Base-by-base conservation (phyloP, 2,888 invertebrate genomes). In the Sabellastarte sp. region DNA sequence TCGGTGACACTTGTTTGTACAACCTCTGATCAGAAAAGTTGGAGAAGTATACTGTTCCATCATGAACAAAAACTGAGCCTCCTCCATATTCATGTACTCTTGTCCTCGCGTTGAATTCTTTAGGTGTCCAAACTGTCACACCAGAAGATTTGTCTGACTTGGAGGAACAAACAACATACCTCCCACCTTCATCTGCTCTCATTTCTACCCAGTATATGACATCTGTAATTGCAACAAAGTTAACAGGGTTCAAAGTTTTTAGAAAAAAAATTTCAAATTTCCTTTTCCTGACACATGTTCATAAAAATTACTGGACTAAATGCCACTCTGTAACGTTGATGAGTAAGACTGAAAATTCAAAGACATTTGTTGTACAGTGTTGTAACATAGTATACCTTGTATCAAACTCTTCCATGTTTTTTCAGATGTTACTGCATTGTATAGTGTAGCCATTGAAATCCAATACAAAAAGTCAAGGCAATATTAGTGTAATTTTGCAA, bases 31-130 rank as follows among this genome's bases (percentile, higher is more conserved):
- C 81, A 4, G 61, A 53, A 59, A 77, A 79, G 70, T 82, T 81
- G 10, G 76, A 74, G 66, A 82, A 83, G 71, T 78, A 84, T 33
- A 78, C 76, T 28, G 61, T 73, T 30, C 73, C 76, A 53, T 70
- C 72, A 66, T 76, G 67, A 1, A 82, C 79, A 63, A 77, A 74
- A 59, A 81, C 76, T 2, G 81, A 78, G 1, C 83, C 85, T 26
- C 85, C 85, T 28, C 85, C 85, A 73, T 85, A 85, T 64, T 85
- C 85, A 73, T 85, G 84, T 3, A 85, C 84, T 62, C 72, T 69
- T 2, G 80, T 79, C 20, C 80, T 68, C 4, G 78, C 79, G 69
- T 75, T 81, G 69, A 75, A 82, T 2, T 66, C 76, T 56, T 67
- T 53, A 1, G 80, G 80, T 26, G 81, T 81, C 77, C 77, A 78